Percentiles rank a stretch among this genome's conserved stretches.
Evolutionary conservation across 2,888 invertebrate genomes (phyloP).

Genomic region (Aethes cnicana): DNA sequence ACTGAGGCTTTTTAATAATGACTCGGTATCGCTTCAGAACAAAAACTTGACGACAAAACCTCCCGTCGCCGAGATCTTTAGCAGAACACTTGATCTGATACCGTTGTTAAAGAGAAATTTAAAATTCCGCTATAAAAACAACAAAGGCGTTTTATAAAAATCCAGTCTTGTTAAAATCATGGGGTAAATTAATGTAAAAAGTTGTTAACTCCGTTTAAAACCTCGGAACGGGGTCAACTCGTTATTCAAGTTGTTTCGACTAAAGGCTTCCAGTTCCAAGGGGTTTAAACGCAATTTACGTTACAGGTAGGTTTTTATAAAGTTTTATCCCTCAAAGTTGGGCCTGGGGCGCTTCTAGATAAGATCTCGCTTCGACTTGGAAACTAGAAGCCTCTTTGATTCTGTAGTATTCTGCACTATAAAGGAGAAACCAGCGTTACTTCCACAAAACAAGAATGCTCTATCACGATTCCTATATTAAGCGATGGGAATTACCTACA

Average conservation of each 20-base stretch:
- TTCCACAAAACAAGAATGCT: no score
- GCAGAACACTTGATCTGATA: no score
- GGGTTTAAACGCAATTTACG: slow-evolving; percentile 27
- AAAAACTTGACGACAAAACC: no score
- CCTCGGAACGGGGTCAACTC: slow-evolving; percentile 29
- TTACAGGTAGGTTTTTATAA: slow-evolving; percentile 22
- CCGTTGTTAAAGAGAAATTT: no score
- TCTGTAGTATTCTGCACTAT: not conserved
- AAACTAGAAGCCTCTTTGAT: slow-evolving; percentile 16
- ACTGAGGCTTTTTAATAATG: no score
- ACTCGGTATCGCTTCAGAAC: no score
- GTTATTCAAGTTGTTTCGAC: slow-evolving; percentile 26
- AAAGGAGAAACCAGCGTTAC: no score
- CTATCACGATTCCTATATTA: no score
- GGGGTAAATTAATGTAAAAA: slow-evolving; percentile 30
- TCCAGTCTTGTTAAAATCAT: slow-evolving; percentile 28
- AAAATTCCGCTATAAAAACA: not conserved
- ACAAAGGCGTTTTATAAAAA: slow-evolving; percentile 13
- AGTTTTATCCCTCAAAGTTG: slow-evolving; percentile 29
- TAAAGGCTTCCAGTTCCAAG: slow-evolving; percentile 23
- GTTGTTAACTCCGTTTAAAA: slow-evolving; percentile 28
- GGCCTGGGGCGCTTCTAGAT: slow-evolving; percentile 8
- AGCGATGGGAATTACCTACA: no score
- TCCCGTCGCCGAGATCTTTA: no score
- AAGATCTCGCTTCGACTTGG: slow-evolving; percentile 1